Conservation (phyloP, 1,140 invertebrate genomes). For the Semibalanus balanoides region DNA sequence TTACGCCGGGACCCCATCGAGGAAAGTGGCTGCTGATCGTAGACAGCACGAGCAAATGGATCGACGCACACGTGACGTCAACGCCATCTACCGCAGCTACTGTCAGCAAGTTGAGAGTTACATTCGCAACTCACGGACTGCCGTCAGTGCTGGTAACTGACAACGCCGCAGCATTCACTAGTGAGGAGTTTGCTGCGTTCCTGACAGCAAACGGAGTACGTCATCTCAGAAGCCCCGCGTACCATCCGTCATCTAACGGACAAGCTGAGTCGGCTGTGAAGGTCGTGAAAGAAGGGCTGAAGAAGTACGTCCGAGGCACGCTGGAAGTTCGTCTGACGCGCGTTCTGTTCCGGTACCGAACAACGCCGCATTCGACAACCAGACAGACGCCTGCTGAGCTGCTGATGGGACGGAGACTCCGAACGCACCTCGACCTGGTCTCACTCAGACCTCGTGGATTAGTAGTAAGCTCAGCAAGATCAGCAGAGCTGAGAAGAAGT, state of each 20-base stretch:
- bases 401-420: neutral
- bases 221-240: neutral
- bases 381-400: neutral
- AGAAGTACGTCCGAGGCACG: neutral
- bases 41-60: neutral
- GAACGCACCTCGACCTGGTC: neutral
- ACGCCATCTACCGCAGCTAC: neutral
- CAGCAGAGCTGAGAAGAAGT: too few relatives aligned
- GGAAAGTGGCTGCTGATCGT: neutral
- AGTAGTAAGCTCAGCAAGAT: too few relatives aligned
- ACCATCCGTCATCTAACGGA: neutral
- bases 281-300: neutral
- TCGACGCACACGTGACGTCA: neutral
- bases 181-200: neutral
- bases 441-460: too few relatives aligned
- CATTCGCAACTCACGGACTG: neutral
- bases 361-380: neutral
- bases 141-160: neutral
- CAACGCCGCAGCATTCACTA: neutral
- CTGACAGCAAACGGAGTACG: neutral
- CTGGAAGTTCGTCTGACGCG: neutral
- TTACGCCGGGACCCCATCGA: neutral
- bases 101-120: neutral
- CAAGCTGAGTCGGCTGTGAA: neutral
- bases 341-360: neutral